These are phyloP conservation scores for Drosophila mayaguana DNA, from an alignment of 2,888 invertebrate species.

Conservation along the genomic window DNA sequence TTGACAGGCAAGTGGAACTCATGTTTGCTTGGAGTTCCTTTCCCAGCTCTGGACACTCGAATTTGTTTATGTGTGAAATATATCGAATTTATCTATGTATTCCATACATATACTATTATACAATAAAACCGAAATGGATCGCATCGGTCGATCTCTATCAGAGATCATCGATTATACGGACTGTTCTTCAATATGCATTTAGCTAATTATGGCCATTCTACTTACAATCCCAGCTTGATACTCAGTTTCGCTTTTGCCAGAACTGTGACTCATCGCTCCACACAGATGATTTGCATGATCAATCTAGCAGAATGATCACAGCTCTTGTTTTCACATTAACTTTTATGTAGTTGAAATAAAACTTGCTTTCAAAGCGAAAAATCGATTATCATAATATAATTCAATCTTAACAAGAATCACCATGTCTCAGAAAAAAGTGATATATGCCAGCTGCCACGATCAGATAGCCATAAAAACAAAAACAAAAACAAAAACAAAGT, in stretches of 20 bases:
- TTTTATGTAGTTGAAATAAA: slow-evolving; percentile 3
- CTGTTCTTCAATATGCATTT: background rate
- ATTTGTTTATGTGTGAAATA: too few relatives aligned
- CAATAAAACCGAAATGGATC: too few relatives aligned
- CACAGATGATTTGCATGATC: background rate
- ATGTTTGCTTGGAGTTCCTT: too few relatives aligned
- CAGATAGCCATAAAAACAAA: background rate
- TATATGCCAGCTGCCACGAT: slow-evolving; percentile 2
- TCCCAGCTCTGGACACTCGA: too few relatives aligned
- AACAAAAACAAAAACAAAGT: too few relatives aligned
- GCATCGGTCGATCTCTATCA: background rate
- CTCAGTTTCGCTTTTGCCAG: background rate
- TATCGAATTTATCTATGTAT: too few relatives aligned
- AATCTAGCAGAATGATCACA: background rate
- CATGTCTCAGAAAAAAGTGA: slow-evolving; percentile 2
- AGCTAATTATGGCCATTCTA: background rate
- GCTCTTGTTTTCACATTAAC: background rate
- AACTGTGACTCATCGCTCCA: background rate
- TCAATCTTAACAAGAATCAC: slow-evolving; percentile 2
- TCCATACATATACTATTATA: too few relatives aligned
- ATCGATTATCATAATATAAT: background rate
- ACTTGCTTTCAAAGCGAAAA: slow-evolving; percentile 1
- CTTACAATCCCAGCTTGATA: too few relatives aligned
- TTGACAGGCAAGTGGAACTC: too few relatives aligned
- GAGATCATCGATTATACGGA: background rate